Base-by-base conservation (phyloP, 92 coral and sea anemone species). In the Phymanthus crucifer region DNA sequence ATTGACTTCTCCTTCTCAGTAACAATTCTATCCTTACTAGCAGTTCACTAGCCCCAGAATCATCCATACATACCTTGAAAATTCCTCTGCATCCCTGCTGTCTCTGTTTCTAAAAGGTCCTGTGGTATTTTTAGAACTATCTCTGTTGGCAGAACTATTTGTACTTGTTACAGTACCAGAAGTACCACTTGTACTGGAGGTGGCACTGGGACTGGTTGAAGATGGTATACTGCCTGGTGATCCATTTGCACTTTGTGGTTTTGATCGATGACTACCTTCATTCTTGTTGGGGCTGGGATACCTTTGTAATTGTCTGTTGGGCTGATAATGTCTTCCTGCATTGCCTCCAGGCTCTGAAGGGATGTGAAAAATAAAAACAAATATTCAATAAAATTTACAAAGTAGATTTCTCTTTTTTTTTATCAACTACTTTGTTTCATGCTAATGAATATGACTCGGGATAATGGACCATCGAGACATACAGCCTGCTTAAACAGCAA, bases 261-360 rank as follows among this genome's bases (percentile, higher is more conserved):
- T 83, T 0, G 84, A 65, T 73, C 82, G 83, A 74, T 90, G 64
- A 24, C 64, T 54, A 24, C 64, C 13, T 0, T 54, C 87, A 78
- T 47, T 71, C 56, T 46, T 84, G 56, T 76, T 90, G 35, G 68
- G 13, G 33, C 29, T 61, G 8, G 47, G 74, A 40, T 71, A 89
- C 78, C 94, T 87, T n/a, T n/a, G n/a, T n/a, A n/a, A n/a, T 75
- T 79, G 35, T 68, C 92, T 86, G 80, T 66, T 89, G 70, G 82
- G 86, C 32, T 80, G 84, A 50, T 83, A 89, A 43, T 87, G 91
- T 31, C 87, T 83, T 2, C 73, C 76, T 24, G 85, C 48, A 79
- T 76, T 88, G 19, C 87, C 80, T 21, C 72, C 72, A n/a, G 81
- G 24, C 65, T 77, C 81, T 77, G 40, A 21, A 56, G 36, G 3